phyloP scores from a whole-genome alignment of 2,797 vertebrate genomes.

The Anas bahamensis region DNA sequence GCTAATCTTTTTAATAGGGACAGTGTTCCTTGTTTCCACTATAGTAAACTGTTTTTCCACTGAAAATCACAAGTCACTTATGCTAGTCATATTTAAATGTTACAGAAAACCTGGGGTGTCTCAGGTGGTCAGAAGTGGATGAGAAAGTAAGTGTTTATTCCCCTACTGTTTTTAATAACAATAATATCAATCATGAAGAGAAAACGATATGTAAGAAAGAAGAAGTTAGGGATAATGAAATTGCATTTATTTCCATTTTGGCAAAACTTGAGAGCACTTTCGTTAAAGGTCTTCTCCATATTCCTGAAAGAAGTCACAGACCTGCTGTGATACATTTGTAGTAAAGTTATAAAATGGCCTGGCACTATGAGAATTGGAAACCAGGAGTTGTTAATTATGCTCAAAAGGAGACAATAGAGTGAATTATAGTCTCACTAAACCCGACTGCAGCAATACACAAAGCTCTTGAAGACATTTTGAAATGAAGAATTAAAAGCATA shows the following conservation, averaged over 20 bases:
- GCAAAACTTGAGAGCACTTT: neutral
- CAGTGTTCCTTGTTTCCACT: neutral
- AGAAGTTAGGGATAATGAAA: neutral
- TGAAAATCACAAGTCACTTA: neutral
- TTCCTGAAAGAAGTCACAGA: neutral
- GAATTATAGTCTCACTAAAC: neutral
- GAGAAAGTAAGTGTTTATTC: neutral
- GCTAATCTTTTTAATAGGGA: neutral
- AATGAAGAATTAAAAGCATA: neutral
- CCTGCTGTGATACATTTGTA: neutral
- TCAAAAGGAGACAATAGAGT: neutral
- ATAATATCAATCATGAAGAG: neutral
- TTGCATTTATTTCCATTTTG: constrained; percentile 22
- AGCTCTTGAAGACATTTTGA: neutral
- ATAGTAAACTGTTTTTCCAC: neutral
- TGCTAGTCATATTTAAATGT: neutral
- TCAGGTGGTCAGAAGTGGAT: neutral
- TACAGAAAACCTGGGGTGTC: neutral
- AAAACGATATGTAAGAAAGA: neutral
- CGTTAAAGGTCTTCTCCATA: neutral
- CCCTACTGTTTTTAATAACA: neutral
- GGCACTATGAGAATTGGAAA: neutral
- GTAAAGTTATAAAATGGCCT: neutral
- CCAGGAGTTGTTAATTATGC: neutral
- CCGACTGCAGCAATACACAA: neutral